These are phyloP conservation scores for Danio tinwini DNA, from an alignment of 2,797 vertebrate genomes.

Conservation along the genomic window DNA sequence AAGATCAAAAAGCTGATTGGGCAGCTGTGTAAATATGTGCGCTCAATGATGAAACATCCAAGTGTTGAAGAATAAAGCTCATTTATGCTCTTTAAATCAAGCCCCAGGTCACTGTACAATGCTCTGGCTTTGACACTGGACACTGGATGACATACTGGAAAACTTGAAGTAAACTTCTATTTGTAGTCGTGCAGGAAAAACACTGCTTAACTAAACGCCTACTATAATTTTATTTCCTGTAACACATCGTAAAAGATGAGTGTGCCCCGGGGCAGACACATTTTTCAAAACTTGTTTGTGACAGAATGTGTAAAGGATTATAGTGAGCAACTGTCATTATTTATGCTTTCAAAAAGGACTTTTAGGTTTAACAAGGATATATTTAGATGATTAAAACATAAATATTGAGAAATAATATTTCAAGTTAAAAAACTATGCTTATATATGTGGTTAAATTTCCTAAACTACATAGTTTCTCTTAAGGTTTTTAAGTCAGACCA, in stretches of 20 bases:
- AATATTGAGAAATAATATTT: too few species aligned
- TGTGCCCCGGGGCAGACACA: not conserved
- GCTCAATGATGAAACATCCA: constrained; percentile 1
- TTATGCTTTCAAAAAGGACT: too few species aligned
- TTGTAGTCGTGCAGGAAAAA: not conserved
- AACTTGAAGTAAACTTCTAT: constrained; percentile 22
- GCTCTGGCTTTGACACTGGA: constrained; percentile 25
- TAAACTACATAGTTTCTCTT: too few species aligned
- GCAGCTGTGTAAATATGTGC: constrained; percentile 10
- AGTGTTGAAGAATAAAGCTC: constrained; percentile 6
- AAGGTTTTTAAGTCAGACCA: too few species aligned
- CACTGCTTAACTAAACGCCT: not conserved
- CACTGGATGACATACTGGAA: constrained; percentile 24
- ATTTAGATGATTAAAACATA: too few species aligned
- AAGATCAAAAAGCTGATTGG: constrained; percentile 10
- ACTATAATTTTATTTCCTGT: constrained; percentile 14
- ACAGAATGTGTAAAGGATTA: too few species aligned
- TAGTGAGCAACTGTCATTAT: too few species aligned
- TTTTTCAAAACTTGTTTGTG: constrained; percentile 48
- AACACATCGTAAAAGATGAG: constrained; percentile 13
- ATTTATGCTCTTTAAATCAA: constrained; percentile 11
- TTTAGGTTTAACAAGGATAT: too few species aligned
- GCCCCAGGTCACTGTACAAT: constrained; percentile 1
- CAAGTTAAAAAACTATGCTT: too few species aligned
- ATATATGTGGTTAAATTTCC: too few species aligned